These are phyloP conservation scores for Drosophila phalerata DNA, from an alignment of 2,888 invertebrate genomes.

Conservation along the genomic window DNA sequence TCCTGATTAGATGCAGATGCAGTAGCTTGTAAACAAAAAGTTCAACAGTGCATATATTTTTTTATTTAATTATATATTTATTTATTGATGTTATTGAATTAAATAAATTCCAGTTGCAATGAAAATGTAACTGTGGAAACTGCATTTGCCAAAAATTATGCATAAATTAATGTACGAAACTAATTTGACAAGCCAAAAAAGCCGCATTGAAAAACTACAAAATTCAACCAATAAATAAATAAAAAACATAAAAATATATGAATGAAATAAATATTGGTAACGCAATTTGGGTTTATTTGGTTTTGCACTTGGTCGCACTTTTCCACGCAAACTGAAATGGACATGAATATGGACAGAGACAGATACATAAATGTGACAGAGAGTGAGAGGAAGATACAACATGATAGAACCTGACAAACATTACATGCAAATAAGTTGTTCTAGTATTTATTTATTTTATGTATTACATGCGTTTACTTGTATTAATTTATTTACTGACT, in stretches of 20 bases:
- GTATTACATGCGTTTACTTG: slow-evolving; percentile 11
- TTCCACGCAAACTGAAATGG: slow-evolving; percentile 20
- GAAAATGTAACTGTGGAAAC: too few species aligned
- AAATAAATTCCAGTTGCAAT: not conserved
- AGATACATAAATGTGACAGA: not conserved
- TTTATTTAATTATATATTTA: too few species aligned
- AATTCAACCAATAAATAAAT: slow-evolving; percentile 6
- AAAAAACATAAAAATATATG: slow-evolving; percentile 4
- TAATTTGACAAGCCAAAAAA: slow-evolving; percentile 24
- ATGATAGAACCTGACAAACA: slow-evolving; percentile 45
- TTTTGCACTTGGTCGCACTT: slow-evolving; percentile 66
- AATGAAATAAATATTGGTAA: slow-evolving; percentile 66
- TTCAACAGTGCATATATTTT: too few species aligned
- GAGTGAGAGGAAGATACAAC: slow-evolving; percentile 3
- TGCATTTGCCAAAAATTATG: not conserved
- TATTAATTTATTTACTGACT: slow-evolving; percentile 61
- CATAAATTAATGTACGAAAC: slow-evolving; percentile 21
- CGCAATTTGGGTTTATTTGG: slow-evolving; percentile 69
- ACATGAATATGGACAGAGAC: not conserved
- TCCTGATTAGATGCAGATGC: too few species aligned
- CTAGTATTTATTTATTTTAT: slow-evolving; percentile 39
- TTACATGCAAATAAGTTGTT: slow-evolving; percentile 62
- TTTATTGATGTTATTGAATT: not conserved
- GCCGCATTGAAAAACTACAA: slow-evolving; percentile 9
- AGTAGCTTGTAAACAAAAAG: too few species aligned